Evolutionary conservation across 2,888 invertebrate species (phyloP).

Genomic region (Boloria selene): DNA sequence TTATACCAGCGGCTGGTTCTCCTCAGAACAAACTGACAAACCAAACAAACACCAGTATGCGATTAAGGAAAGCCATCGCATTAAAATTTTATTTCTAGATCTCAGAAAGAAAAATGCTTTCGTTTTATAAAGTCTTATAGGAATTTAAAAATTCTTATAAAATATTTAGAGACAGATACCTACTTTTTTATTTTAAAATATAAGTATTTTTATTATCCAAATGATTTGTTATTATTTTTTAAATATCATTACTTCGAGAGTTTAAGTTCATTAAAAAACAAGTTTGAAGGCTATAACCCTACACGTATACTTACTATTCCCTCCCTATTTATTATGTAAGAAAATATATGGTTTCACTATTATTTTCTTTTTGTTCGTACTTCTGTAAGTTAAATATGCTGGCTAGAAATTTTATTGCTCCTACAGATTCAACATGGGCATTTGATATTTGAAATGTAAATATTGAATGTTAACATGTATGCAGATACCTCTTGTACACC

Average conservation of each 20-base stretch:
- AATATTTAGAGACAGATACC: too few species aligned
- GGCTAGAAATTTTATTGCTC: conserved; percentile 17
- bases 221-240: too few species aligned
- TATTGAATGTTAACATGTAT: conserved; percentile 31
- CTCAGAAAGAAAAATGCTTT: conserved; percentile 41
- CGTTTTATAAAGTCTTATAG: neutral
- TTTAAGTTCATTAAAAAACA: too few species aligned
- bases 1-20: conserved; percentile 71
- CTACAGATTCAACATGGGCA: conserved; percentile 20
- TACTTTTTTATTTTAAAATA: too few species aligned
- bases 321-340: too few species aligned
- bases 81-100: conserved; percentile 54
- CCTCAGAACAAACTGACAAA: conserved; percentile 72
- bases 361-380: too few species aligned
- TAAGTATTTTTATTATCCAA: too few species aligned
- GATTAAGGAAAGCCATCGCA: conserved; percentile 64
- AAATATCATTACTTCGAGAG: too few species aligned
- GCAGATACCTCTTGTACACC: conserved; percentile 7
- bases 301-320: too few species aligned
- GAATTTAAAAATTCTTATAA: too few species aligned
- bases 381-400: neutral
- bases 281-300: too few species aligned
- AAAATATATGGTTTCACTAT: too few species aligned
- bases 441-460: conserved; percentile 32
- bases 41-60: conserved; percentile 62